Conservation (phyloP, 2,888 invertebrate genomes). For the Drosophila siamana region DNA sequence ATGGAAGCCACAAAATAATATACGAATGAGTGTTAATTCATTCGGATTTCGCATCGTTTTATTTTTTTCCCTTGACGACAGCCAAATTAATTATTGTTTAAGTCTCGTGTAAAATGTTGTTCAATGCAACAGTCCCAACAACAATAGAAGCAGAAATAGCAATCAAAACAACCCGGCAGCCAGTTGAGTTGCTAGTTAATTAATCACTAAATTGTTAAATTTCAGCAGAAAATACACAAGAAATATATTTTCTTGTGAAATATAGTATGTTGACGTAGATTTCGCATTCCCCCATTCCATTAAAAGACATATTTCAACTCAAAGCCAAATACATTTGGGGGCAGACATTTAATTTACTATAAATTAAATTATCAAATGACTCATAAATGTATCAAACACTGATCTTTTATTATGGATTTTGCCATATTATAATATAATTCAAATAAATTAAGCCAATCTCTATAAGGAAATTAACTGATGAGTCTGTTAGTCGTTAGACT, state of each 20-base stretch:
- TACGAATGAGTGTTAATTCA: conserved; percentile 34
- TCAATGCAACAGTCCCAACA: conserved; percentile 28
- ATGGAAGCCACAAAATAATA: conserved; percentile 35
- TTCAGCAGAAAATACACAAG: conserved; percentile 7
- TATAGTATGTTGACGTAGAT: not conserved
- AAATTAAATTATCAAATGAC: conserved; percentile 3
- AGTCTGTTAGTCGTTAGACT: conserved; percentile 15
- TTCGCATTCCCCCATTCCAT: not conserved
- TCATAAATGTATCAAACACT: not conserved
- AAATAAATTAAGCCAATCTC: conserved; percentile 5
- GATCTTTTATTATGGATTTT: conserved; percentile 1
- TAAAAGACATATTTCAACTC: not conserved
- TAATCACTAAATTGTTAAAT: conserved; percentile 44
- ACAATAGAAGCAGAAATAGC: conserved; percentile 18
- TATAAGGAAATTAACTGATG: conserved; percentile 6
- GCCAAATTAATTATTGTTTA: conserved; percentile 52
- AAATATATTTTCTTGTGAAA: conserved; percentile 7
- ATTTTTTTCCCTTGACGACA: conserved; percentile 53
- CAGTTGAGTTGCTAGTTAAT: conserved; percentile 44
- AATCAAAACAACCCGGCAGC: conserved; percentile 46
- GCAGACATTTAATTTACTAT: conserved; percentile 3
- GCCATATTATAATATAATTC: not conserved
- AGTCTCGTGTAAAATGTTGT: conserved; percentile 37
- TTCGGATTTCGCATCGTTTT: conserved; percentile 24
- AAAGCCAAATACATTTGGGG: conserved; percentile 6